Conservation (phyloP, 2,888 invertebrate genomes). For the Brassicogethes aeneus region DNA sequence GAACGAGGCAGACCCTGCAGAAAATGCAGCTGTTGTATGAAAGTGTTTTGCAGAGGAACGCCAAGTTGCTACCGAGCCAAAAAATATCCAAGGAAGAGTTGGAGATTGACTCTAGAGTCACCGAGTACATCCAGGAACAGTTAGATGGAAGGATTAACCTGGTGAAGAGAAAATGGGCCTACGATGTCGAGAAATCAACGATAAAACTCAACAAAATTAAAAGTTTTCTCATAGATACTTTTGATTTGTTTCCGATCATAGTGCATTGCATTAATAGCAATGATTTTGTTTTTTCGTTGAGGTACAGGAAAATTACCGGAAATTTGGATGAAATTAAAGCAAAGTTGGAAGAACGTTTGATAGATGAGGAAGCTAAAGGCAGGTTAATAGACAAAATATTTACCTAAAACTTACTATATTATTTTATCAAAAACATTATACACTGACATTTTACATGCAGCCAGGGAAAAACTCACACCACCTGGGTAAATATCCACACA, state of each 20-base stretch:
- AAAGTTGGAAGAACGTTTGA: conserved; percentile 50
- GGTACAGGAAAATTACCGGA: conserved; percentile 53
- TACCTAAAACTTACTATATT: background rate
- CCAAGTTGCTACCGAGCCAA: conserved; percentile 51
- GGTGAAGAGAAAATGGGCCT: conserved; percentile 56
- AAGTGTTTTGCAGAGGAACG: conserved; percentile 41
- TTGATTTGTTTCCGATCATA: conserved; percentile 56
- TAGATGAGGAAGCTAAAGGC: conserved; percentile 47
- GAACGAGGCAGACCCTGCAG: conserved; percentile 47
- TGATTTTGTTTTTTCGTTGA: conserved; percentile 46
- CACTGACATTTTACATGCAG: too few relatives aligned
- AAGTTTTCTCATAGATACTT: conserved; percentile 55
- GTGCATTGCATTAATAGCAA: conserved; percentile 49
- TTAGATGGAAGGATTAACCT: conserved; percentile 53
- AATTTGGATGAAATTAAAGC: conserved; percentile 48
- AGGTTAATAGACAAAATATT: conserved; percentile 37
- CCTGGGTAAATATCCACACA: too few relatives aligned
- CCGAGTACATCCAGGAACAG: conserved; percentile 50
- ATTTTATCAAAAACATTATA: too few relatives aligned
- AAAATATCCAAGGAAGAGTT: conserved; percentile 50
- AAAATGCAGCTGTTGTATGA: conserved; percentile 32
- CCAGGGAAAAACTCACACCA: too few relatives aligned
- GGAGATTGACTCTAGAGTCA: conserved; percentile 58
- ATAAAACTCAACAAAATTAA: conserved; percentile 46
- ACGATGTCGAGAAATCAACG: conserved; percentile 57